Base-by-base conservation (phyloP, 2,113 vertebrate genomes). In the Raphicerus campestris region DNA sequence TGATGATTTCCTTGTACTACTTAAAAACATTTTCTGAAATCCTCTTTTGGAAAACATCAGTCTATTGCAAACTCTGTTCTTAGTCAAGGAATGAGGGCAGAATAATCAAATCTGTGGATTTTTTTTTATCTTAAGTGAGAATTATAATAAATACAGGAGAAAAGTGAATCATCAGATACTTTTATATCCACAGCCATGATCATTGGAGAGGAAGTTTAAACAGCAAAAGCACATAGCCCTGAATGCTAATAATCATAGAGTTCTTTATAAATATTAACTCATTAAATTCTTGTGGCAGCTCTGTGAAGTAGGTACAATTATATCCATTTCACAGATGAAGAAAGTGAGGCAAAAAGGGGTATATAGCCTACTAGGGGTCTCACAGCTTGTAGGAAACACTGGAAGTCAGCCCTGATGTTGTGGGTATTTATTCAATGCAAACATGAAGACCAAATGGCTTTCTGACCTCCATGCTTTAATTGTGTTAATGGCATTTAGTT, bases 1-100 rank as follows among this genome's bases (percentile, higher is more conserved):
- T 77, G 5, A 61, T 19, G 19, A 51, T 77, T 47, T 94, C 35
- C 26, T 87, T 96, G 45, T 42, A 45, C 32, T 91, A 95, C 91
- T 73, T 94, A 91, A 96, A 96, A 94, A 45, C 39, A 63, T 78
- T 58, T 82, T 51, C 86, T 75, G 22, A 49, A 96, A 86, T n/a
- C 85, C 32, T 83, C 7, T 39, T 96, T 87, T 73, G 10, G 49
- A 95, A 95, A 95, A 16, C 22, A 30, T 63, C 30, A 73, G 10
- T 82, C 35, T 78, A 6, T 85, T 84, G 73, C 56, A 87, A 53
- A 81, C 47, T 53, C 96, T 87, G 55, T 24, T 49, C 3, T 2
- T 83, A 35, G 53, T 78, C 53, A 96, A 91, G 42, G n/a, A 7
- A 35, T 83, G 89, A 89, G 35, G 26, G 82, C 26, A 78, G 70